A percentile compares a stretch with the other conserved stretches of the same genome.
Conservation (phyloP, 64 coral and sea anemone species). For the Montipora efflorescens region DNA sequence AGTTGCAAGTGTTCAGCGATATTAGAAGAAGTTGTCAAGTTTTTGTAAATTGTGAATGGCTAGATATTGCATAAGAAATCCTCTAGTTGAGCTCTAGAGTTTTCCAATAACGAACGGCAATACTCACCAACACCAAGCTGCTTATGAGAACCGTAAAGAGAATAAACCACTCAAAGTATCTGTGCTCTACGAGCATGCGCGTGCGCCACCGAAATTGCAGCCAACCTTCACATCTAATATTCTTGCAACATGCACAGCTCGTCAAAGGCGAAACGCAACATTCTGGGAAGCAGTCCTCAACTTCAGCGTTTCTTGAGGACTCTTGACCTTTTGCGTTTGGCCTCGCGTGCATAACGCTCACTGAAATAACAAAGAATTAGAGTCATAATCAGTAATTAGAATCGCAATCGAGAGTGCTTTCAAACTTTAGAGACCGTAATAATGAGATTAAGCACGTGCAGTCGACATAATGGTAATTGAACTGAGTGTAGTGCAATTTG, state of each 20-base stretch:
- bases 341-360: neutral
- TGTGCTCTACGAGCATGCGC: conserved; percentile 79
- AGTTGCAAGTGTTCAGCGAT: no score
- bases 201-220: conserved; percentile 73
- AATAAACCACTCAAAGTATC: conserved; percentile 96
- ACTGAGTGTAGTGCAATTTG: no score
- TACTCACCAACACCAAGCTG: conserved; percentile 86
- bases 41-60: no score
- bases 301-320: conserved; percentile 44
- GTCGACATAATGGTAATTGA: no score
- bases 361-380: neutral
- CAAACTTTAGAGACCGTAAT: no score
- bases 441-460: no score
- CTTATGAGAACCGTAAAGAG: conserved; percentile 79
- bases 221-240: conserved; percentile 45
- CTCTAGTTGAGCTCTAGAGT: no score
- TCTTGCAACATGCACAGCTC: conserved; percentile 19
- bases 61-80: no score
- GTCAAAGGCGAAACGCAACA: conserved; percentile 56
- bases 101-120: no score
- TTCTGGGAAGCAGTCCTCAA: conserved; percentile 80
- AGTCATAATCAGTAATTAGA: no score
- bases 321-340: conserved; percentile 9
- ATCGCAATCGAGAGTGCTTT: no score
- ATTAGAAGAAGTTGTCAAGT: no score